A percentile compares a stretch with the other conserved stretches of the same genome.
Conservation (phyloP, 2,888 invertebrate genomes). For the Macropis europaea region DNA sequence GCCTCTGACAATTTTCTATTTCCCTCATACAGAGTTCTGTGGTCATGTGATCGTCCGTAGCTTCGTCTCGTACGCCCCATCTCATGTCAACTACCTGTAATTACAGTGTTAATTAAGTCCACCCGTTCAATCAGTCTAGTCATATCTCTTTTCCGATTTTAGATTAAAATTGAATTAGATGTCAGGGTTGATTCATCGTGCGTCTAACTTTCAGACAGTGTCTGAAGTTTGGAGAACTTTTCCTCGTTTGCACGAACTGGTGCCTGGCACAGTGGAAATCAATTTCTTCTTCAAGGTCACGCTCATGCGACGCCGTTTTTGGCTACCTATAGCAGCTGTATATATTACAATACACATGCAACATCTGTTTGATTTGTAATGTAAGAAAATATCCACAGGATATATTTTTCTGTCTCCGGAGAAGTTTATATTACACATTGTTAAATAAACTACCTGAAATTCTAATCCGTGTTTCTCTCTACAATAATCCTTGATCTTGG, state of each 20-base stretch:
- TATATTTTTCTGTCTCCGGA: too few relatives aligned
- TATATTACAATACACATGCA: background rate
- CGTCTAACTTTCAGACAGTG: too few relatives aligned
- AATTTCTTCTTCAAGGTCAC: slow-evolving; percentile 55
- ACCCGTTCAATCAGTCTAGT: background rate
- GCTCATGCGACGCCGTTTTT: background rate
- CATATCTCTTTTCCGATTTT: background rate
- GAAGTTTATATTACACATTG: too few relatives aligned
- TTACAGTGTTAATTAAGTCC: background rate
- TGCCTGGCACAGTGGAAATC: slow-evolving; percentile 59
- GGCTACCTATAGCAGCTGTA: background rate
- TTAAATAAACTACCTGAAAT: slow-evolving; percentile 95
- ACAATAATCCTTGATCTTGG: slow-evolving; percentile 97
- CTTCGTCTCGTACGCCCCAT: slow-evolving; percentile 99
- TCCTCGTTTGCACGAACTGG: slow-evolving; percentile 11
- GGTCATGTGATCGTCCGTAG: slow-evolving; percentile 99
- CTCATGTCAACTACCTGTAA: slow-evolving; percentile 97
- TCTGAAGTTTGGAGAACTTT: slow-evolving; percentile 18
- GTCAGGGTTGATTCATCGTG: too few relatives aligned
- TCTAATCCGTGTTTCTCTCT: slow-evolving; percentile 98
- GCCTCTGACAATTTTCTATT: slow-evolving; percentile 97
- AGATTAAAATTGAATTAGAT: background rate
- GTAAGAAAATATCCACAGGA: background rate
- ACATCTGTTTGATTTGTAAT: background rate
- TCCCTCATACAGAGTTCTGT: slow-evolving; percentile 99